Conservation (phyloP, 2,888 invertebrate genomes). For the Platycheirus rosarum region DNA sequence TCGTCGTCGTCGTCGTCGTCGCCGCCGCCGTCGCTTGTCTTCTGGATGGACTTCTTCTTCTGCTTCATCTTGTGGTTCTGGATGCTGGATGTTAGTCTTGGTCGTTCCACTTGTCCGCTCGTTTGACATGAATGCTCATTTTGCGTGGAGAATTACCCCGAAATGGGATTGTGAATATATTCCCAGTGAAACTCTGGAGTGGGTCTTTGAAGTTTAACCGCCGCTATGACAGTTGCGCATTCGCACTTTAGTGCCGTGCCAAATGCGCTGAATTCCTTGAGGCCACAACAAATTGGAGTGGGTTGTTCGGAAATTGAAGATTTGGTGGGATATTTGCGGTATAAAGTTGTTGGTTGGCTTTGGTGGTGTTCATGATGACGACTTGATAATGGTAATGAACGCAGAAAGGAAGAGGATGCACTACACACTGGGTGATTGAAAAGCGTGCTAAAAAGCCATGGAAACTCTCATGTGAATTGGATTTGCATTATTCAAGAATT, state of each 20-base stretch:
- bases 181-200: conserved; percentile 21
- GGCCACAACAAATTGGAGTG: conserved; percentile 52
- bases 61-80: not conserved
- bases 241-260: conserved; percentile 71
- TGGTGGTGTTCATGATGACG: conserved; percentile 7
- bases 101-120: conserved; percentile 73
- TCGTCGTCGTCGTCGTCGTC: not conserved
- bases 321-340: conserved; percentile 27
- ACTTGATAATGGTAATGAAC: conserved; percentile 18
- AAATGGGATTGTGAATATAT: conserved; percentile 60
- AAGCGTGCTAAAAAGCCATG: conserved; percentile 28
- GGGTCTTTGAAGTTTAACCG: conserved; percentile 58
- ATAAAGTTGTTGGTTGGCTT: not conserved
- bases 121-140: conserved; percentile 74
- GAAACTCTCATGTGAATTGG: conserved; percentile 3
- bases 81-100: conserved; percentile 17
- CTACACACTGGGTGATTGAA: conserved; percentile 56
- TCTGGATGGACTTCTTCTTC: conserved; percentile 32
- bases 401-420: conserved; percentile 9
- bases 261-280: conserved; percentile 58
- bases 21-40: conserved; percentile 13
- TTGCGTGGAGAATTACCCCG: conserved; percentile 71
- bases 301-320: conserved; percentile 63
- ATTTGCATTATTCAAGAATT: not conserved
- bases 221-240: conserved; percentile 72